Conservation (phyloP, 2,797 vertebrate genomes). For the Enteromius afrohamiltoni region DNA sequence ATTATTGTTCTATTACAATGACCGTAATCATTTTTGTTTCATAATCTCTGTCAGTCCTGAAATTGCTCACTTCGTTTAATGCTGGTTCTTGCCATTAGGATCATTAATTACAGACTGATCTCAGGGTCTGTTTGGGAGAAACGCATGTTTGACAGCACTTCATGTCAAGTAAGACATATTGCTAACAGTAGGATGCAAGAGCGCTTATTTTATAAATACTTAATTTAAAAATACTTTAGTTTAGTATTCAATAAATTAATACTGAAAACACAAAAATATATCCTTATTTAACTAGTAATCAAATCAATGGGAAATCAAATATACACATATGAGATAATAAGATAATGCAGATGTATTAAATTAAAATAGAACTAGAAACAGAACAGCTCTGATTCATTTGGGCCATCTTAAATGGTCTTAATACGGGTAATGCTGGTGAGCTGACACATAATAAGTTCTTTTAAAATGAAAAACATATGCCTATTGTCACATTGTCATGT, state of each 20-base stretch:
- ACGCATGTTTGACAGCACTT: neutral
- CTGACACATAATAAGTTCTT: slow-evolving; percentile 2
- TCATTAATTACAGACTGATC: slow-evolving; percentile 71
- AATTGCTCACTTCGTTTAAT: slow-evolving; percentile 79
- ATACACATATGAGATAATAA: neutral
- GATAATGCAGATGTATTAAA: neutral
- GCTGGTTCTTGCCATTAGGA: slow-evolving; percentile 68
- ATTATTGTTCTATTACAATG: slow-evolving; percentile 87
- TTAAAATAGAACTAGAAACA: neutral
- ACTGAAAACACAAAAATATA: neutral
- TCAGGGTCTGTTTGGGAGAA: slow-evolving; percentile 27
- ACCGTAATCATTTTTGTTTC: slow-evolving; percentile 88
- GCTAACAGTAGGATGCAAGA: too few relatives aligned
- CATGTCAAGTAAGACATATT: neutral
- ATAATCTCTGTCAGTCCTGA: slow-evolving; percentile 84
- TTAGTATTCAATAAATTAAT: neutral
- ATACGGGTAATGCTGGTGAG: neutral
- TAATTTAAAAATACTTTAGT: neutral
- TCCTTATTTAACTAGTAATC: neutral
- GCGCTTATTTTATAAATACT: neutral
- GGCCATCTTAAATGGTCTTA: slow-evolving; percentile 14
- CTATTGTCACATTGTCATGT: slow-evolving; percentile 4
- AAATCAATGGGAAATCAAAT: neutral
- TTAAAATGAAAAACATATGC: slow-evolving; percentile 12
- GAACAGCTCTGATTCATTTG: slow-evolving; percentile 11